Conservation (phyloP, 2,113 vertebrate species). For the Barnardius zonarius region DNA sequence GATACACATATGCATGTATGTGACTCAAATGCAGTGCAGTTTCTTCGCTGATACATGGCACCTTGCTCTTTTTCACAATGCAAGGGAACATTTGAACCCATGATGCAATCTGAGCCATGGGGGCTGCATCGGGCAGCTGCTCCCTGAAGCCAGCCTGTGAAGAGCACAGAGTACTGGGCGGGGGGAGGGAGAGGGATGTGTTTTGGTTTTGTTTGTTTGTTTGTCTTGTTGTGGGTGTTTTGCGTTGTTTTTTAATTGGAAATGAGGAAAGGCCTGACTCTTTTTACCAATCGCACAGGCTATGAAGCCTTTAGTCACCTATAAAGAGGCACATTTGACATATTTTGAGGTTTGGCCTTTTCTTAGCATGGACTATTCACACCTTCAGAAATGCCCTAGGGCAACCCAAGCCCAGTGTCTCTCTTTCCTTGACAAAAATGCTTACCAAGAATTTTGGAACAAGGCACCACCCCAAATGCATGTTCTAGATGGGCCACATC, state of each 20-base stretch:
- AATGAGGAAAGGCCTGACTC: neutral
- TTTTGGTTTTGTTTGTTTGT: neutral
- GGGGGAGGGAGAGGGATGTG: too few species aligned
- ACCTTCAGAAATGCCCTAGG: neutral
- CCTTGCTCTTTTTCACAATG: neutral
- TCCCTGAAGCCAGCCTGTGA: neutral
- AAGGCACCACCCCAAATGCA: neutral
- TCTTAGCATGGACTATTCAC: neutral
- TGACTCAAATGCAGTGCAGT: neutral
- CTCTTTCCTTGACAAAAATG: neutral
- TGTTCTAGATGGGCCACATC: neutral
- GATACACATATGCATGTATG: accelerated
- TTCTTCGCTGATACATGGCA: neutral
- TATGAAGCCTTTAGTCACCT: neutral
- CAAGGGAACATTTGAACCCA: accelerated
- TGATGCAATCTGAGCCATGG: neutral
- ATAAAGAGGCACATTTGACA: neutral
- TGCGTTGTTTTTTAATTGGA: neutral
- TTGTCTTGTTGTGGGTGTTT: neutral
- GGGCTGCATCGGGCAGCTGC: accelerated
- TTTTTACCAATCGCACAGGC: neutral
- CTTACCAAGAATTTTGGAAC: neutral
- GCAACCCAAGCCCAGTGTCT: neutral
- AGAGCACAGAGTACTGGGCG: neutral
- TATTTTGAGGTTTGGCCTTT: neutral